Conservation (phyloP, 2,888 invertebrate genomes). For the Cosmia pyralina region DNA sequence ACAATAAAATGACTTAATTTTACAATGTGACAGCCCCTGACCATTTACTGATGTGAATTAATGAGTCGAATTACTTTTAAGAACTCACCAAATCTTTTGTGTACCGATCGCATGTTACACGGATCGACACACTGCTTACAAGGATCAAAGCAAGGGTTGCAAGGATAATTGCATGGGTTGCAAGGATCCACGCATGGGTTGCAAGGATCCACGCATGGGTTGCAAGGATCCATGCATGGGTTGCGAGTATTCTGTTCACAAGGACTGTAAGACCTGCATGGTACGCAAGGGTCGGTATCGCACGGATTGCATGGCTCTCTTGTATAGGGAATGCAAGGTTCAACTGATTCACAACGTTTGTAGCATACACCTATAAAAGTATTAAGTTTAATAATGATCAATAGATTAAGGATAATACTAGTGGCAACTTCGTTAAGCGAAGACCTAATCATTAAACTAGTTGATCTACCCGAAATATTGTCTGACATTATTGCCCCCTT, state of each 20-base stretch:
- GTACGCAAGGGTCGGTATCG: constrained; percentile 54
- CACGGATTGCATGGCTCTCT: constrained; percentile 3
- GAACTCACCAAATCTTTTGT: constrained; percentile 86
- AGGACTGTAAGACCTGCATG: constrained; percentile 13
- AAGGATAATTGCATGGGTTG: neutral
- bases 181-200: constrained; percentile 15
- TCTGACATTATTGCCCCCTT: neutral
- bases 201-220: constrained; percentile 6
- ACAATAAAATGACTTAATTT: neutral
- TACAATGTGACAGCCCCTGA: neutral
- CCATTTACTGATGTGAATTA: no score
- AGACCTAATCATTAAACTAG: neutral
- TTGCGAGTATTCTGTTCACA: constrained; percentile 37
- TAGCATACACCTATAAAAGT: constrained; percentile 77
- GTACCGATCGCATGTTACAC: constrained; percentile 64
- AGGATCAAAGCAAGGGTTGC: constrained; percentile 17
- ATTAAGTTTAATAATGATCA: constrained; percentile 13
- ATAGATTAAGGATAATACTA: neutral
- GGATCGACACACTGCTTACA: constrained; percentile 23
- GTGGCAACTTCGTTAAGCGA: constrained; percentile 1
- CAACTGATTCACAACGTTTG: constrained; percentile 62
- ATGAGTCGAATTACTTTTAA: constrained; percentile 13
- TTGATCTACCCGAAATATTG: neutral
- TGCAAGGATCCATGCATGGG: constrained; percentile 27
- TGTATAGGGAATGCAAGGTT: constrained; percentile 58